Evolutionary conservation across 2,797 vertebrate species (phyloP).

Genomic region (Botia almorhae): DNA sequence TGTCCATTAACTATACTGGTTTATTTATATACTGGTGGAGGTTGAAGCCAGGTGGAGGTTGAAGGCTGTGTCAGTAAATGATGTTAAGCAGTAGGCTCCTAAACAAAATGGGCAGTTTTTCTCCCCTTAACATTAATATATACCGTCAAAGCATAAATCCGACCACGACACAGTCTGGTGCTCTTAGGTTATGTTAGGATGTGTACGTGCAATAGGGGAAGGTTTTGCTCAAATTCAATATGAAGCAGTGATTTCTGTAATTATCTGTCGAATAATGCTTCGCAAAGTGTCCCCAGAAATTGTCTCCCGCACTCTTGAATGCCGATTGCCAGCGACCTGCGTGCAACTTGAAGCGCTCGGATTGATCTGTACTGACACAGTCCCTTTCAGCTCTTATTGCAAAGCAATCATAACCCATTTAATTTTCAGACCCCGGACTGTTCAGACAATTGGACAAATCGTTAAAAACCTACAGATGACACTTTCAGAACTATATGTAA

Average conservation of each 20-base stretch:
- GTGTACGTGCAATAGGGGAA: not conserved
- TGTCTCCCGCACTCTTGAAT: constrained; percentile 11
- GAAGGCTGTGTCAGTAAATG: no score
- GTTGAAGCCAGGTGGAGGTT: no score
- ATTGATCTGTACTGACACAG: constrained; percentile 51
- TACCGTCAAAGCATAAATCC: no score
- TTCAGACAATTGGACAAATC: constrained; percentile 46
- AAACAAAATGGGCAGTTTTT: no score
- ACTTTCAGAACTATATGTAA: constrained; percentile 45
- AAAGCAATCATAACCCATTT: constrained; percentile 46
- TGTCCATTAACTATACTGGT: no score
- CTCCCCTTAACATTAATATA: no score
- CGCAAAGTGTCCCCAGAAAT: constrained; percentile 9
- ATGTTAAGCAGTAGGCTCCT: no score
- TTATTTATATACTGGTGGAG: no score
- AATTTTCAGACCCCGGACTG: constrained; percentile 36
- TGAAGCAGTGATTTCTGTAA: constrained; percentile 22
- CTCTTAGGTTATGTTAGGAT: not conserved
- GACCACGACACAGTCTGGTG: not conserved
- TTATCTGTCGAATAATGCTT: constrained; percentile 27
- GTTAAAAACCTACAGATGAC: constrained; percentile 22
- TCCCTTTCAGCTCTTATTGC: constrained; percentile 31
- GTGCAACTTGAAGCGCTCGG: constrained; percentile 31
- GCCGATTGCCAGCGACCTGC: constrained; percentile 5
- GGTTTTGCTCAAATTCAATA: constrained; percentile 17